Base-by-base conservation (phyloP, 2,797 vertebrate genomes). In the Ceyx erithaca region DNA sequence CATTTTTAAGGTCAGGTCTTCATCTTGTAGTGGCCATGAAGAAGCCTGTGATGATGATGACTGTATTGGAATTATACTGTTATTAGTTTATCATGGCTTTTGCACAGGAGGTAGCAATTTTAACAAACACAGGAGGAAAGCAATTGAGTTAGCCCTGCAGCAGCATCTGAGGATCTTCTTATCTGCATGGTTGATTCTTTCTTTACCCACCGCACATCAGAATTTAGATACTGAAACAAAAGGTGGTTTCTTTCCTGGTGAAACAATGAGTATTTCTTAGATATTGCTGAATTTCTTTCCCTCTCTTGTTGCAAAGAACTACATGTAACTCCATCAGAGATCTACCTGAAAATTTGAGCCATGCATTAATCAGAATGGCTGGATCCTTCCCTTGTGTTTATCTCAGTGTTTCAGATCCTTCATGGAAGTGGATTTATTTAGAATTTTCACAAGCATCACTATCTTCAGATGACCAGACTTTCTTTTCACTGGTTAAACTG, bases 1-100 rank as follows among this genome's bases (percentile, higher is more conserved):
- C 89, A 95, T 90, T 94, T 95, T 90, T 95, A 87, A 92, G 90
- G 84, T 94, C 81, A 90, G 46, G 58, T 86, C 93, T 94, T 95
- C 90, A 71, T 90, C 93, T 78, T 75, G 40, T 26, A 66, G 72
- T 71, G 85, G 66, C 81, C 95, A 92, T 89, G 69, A 95, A 87
- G 90, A 89, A 79, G 91, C 26, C 58, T 70, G 28, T 90, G 94
- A 94, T 94, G 92, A 84, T 96, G 90, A 95, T 93, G 88, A 94
- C 63, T 62, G 40, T 69, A 95, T 94, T 90, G 76, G 84, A 92
- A 82, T 28, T 41, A 92, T 85, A 45, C 7, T 57, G 75, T 26
- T 94, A 80, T 90, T 90, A 90, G 79, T 80, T 95, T 92, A 93
- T 71, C 84, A 89, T 83, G 72, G 54, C 33, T 95, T 95, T 95